Evolutionary conservation across 2,888 invertebrate species (phyloP).

Genomic region (Andrena trimmerana): DNA sequence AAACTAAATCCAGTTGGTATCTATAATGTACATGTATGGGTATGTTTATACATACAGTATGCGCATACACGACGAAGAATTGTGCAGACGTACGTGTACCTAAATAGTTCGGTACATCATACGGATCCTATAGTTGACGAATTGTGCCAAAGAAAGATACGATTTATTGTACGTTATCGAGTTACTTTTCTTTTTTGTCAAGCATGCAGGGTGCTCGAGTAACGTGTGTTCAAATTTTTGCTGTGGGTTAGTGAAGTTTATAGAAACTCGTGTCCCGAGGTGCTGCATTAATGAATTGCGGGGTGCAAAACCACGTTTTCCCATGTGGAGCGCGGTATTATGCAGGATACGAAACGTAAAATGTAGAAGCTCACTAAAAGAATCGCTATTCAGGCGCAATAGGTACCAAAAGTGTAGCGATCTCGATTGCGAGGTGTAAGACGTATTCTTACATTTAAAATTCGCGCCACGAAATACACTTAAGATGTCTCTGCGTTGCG

Average conservation of each 20-base stretch:
- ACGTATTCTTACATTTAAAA: not conserved
- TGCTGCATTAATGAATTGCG: too few relatives aligned
- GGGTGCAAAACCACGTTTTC: too few relatives aligned
- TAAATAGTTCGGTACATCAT: constrained; percentile 51
- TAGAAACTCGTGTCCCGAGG: too few relatives aligned
- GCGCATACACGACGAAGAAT: constrained; percentile 53
- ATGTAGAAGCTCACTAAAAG: not conserved
- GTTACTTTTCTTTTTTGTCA: constrained; percentile 76
- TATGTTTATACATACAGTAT: constrained; percentile 41
- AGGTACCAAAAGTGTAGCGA: not conserved
- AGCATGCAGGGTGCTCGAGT: constrained; percentile 56
- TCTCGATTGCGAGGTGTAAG: not conserved
- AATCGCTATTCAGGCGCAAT: not conserved
- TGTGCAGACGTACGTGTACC: constrained; percentile 52
- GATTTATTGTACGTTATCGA: constrained; percentile 75
- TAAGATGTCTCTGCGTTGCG: not conserved
- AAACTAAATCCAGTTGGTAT: constrained; percentile 65
- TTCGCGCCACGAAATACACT: not conserved
- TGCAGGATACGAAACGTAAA: too few relatives aligned
- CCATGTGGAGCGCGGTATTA: too few relatives aligned
- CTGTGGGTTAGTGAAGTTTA: not conserved
- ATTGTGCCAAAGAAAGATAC: constrained; percentile 79
- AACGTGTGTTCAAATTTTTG: not conserved
- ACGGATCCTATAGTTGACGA: constrained; percentile 69
- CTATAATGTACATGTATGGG: constrained; percentile 46